These are phyloP conservation scores for Ataeniobius toweri DNA, from an alignment of 2,797 vertebrate species.

Conservation along the genomic window DNA sequence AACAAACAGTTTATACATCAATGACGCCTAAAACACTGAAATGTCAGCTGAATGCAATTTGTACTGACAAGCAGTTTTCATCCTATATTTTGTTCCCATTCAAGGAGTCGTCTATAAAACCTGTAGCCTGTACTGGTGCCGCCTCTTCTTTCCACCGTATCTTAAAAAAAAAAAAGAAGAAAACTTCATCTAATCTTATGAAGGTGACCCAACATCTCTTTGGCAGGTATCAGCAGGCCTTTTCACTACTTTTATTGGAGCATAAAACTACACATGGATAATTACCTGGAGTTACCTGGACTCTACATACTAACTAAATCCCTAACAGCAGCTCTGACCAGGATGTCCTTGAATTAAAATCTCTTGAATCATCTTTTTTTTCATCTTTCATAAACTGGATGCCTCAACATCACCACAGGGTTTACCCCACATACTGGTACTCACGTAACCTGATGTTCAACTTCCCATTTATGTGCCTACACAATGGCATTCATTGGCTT, in stretches of 20 bases:
- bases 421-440: background rate
- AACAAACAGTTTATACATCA: background rate
- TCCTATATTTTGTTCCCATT: background rate
- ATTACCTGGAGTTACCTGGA: background rate
- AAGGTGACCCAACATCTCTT: too few relatives aligned
- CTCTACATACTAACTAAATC: background rate
- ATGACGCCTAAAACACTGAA: background rate
- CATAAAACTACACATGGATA: background rate
- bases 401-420: background rate
- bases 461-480: background rate
- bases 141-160: background rate
- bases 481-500: background rate
- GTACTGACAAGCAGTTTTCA: background rate
- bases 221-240: too few relatives aligned
- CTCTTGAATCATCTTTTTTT: background rate
- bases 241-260: background rate
- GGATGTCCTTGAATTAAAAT: background rate
- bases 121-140: background rate
- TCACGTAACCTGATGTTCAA: background rate
- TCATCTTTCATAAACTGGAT: background rate
- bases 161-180: too few relatives aligned
- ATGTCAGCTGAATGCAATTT: background rate
- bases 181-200: too few relatives aligned
- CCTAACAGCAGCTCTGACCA: background rate
- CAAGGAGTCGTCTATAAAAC: background rate